Conservation (phyloP, 2,113 vertebrate genomes). For the Murina feae region DNA sequence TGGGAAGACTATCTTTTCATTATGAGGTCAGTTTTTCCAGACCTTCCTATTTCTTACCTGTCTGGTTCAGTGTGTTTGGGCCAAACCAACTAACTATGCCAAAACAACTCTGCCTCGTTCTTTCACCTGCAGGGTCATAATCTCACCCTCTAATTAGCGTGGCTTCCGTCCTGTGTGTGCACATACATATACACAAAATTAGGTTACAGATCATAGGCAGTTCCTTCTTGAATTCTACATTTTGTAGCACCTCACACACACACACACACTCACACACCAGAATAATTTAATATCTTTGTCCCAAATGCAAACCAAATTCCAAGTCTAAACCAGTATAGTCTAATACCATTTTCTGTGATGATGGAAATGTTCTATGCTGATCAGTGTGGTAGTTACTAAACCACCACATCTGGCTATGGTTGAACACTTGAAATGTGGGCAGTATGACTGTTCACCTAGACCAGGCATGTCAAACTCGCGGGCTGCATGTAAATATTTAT, state of each 20-base stretch:
- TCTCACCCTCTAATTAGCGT: not conserved
- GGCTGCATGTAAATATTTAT: no score
- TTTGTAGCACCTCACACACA: not conserved
- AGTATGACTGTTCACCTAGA: not conserved
- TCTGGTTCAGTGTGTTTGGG: not conserved
- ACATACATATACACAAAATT: not conserved
- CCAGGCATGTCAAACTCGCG: no score
- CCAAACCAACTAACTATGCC: not conserved
- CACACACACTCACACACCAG: not conserved
- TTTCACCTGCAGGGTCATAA: not conserved
- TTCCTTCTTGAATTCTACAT: not conserved
- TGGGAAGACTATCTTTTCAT: not conserved
- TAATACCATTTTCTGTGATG: not conserved
- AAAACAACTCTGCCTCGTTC: not conserved
- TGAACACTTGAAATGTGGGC: not conserved
- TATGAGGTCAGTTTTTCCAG: not conserved
- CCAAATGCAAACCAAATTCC: not conserved
- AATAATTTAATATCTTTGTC: not conserved
- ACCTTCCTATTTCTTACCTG: not conserved
- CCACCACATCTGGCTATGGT: not conserved
- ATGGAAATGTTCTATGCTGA: not conserved
- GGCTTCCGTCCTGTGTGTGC: rapidly evolving
- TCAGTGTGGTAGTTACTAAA: not conserved
- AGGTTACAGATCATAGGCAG: not conserved
- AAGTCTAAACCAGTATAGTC: not conserved